A percentile compares a stretch with the other conserved stretches of the same genome.
Conservation (phyloP, 2,888 invertebrate species). For the Plebejus anna region DNA sequence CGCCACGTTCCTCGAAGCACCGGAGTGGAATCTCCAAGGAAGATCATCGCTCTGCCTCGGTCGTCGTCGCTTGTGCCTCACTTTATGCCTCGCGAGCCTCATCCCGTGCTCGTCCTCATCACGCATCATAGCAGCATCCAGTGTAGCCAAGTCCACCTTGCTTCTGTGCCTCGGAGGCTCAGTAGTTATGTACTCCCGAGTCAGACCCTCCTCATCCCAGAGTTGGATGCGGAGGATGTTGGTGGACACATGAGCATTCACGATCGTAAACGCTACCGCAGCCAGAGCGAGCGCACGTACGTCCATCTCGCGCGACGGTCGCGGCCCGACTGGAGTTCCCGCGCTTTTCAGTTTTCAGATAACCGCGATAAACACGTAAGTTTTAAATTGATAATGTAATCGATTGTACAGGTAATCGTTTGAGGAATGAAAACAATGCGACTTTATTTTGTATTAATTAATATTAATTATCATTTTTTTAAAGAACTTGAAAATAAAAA, state of each 20-base stretch:
- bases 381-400: not conserved
- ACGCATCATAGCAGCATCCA: constrained; percentile 68
- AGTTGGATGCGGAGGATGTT: constrained; percentile 72
- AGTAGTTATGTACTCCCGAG: constrained; percentile 55
- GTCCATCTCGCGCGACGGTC: constrained; percentile 68
- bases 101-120: constrained; percentile 61
- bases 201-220: constrained; percentile 73
- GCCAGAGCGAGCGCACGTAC: constrained; percentile 57
- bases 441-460: not conserved
- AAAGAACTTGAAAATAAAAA: too few species aligned
- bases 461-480: not conserved
- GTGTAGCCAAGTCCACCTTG: constrained; percentile 63
- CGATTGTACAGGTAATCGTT: not conserved
- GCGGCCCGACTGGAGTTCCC: constrained; percentile 76
- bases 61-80: constrained; percentile 72
- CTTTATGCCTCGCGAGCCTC: constrained; percentile 67
- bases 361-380: constrained; percentile 41
- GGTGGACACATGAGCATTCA: constrained; percentile 62
- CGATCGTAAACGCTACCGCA: constrained; percentile 62
- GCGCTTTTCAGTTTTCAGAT: constrained; percentile 68
- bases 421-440: not conserved
- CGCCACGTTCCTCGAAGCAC: constrained; percentile 73
- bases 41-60: constrained; percentile 62
- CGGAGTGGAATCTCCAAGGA: constrained; percentile 78
- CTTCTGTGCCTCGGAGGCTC: constrained; percentile 49